Evolutionary conservation across 64 coral and sea anemone genomes (phyloP).

Genomic region (Platygyra sinensis): DNA sequence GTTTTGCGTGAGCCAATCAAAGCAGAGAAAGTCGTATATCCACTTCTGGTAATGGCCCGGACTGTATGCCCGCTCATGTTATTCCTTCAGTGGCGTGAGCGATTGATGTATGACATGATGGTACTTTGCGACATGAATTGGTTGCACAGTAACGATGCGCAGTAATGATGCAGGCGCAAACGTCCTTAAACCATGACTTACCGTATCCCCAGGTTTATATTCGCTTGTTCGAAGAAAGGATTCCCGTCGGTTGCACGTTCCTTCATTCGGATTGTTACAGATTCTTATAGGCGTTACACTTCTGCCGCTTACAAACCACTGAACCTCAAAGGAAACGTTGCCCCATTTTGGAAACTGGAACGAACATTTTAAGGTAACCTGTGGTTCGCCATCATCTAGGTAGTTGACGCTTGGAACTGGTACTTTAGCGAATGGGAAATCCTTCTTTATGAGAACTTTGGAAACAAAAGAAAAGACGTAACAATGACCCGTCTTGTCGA

Average conservation of each 20-base stretch:
- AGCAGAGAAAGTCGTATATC: no score
- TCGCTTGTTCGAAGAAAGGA: not conserved
- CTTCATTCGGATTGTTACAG: not conserved
- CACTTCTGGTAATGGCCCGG: no score
- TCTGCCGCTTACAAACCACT: slow-evolving; percentile 17
- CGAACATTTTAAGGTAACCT: slow-evolving; percentile 28
- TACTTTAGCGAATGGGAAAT: slow-evolving; percentile 25
- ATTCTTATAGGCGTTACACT: not conserved
- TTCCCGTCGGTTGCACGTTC: not conserved
- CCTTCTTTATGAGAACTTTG: not conserved
- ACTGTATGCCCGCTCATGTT: no score
- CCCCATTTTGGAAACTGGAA: slow-evolving; percentile 4
- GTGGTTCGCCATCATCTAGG: not conserved
- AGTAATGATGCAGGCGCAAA: no score
- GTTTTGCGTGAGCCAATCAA: no score
- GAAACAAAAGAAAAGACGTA: not conserved
- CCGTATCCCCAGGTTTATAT: not conserved
- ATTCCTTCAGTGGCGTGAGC: no score
- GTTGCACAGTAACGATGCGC: no score
- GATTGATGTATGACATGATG: no score
- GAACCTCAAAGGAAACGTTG: slow-evolving; percentile 22
- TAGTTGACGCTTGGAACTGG: slow-evolving; percentile 50
- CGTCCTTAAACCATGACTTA: no score
- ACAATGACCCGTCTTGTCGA: no score
- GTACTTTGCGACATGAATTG: no score